phyloP scores from a whole-genome alignment of 2,888 invertebrate genomes.

The Conchocele bisecta region DNA sequence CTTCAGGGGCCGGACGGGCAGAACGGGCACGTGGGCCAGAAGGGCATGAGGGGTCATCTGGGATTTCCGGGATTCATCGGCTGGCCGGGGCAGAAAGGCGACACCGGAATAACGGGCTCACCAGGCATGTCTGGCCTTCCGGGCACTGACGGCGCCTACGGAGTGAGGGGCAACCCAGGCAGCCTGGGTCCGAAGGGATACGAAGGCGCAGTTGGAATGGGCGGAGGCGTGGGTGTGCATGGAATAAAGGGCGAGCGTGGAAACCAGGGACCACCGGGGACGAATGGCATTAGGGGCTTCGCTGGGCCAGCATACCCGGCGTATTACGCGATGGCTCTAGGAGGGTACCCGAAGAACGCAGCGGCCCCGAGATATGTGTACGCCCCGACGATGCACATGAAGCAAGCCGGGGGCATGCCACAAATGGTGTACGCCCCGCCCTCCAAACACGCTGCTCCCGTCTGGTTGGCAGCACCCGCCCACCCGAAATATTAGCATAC shows the following conservation, averaged over 20 bases:
- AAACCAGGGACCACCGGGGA: conserved; percentile 30
- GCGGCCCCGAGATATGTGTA: conserved; percentile 43
- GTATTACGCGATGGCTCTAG: conserved; percentile 36
- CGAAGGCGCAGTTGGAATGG: conserved; percentile 32
- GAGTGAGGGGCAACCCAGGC: conserved; percentile 44
- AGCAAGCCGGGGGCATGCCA: conserved; percentile 34
- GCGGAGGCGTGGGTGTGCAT: conserved; percentile 34
- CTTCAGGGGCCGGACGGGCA: conserved; percentile 41
- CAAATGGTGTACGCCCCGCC: conserved; percentile 13
- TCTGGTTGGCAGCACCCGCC: no score
- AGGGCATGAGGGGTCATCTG: conserved; percentile 38
- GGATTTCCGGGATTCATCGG: conserved; percentile 50
- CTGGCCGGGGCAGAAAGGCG: conserved; percentile 45
- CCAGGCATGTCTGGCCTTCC: conserved; percentile 26
- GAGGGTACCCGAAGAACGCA: conserved; percentile 35
- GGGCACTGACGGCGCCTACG: conserved; percentile 41
- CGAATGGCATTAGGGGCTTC: conserved; percentile 27
- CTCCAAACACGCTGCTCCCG: not conserved
- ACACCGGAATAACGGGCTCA: conserved; percentile 27
- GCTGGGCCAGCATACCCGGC: conserved; percentile 46
- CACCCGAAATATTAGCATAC: no score
- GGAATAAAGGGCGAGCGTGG: conserved; percentile 48
- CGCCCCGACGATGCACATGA: conserved; percentile 11
- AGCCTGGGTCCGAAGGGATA: conserved; percentile 45
- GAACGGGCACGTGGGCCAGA: conserved; percentile 42